Evolutionary conservation across 2,797 vertebrate genomes (phyloP).

Genomic region (Momotus momota): DNA sequence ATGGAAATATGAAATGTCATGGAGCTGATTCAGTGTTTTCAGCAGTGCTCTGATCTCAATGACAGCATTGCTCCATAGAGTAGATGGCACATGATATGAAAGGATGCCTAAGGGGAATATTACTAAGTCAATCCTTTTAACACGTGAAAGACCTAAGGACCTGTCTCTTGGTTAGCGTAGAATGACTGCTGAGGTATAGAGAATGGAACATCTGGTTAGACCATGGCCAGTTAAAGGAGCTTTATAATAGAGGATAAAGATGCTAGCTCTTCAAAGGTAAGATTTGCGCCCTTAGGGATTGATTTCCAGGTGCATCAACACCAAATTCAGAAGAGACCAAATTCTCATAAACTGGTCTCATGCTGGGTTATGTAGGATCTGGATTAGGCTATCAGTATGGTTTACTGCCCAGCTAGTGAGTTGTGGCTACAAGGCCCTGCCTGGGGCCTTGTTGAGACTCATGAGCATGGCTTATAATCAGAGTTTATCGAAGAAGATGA

Average conservation of each 20-base stretch:
- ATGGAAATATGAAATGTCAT: not conserved
- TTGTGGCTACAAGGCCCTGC: not conserved
- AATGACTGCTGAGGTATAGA: not conserved
- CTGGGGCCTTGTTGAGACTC: not conserved
- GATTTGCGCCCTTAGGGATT: not conserved
- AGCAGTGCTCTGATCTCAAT: not conserved
- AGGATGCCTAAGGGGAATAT: not conserved
- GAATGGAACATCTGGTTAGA: not conserved
- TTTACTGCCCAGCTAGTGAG: not conserved
- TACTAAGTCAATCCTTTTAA: not conserved
- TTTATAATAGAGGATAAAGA: not conserved
- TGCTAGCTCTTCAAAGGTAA: not conserved
- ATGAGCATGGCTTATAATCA: not conserved
- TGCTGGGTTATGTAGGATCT: accelerated
- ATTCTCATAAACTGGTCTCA: not conserved
- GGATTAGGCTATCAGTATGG: not conserved
- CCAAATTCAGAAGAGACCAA: not conserved
- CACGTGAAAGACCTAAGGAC: not conserved
- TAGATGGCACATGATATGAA: not conserved
- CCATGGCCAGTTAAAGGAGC: not conserved
- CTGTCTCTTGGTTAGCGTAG: not conserved
- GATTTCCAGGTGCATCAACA: not conserved
- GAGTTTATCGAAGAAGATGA: not conserved
- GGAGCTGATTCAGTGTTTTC: not conserved
- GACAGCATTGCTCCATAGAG: not conserved